Base-by-base conservation (phyloP, 2,888 invertebrate genomes). In the Drosophila glabriapex region DNA sequence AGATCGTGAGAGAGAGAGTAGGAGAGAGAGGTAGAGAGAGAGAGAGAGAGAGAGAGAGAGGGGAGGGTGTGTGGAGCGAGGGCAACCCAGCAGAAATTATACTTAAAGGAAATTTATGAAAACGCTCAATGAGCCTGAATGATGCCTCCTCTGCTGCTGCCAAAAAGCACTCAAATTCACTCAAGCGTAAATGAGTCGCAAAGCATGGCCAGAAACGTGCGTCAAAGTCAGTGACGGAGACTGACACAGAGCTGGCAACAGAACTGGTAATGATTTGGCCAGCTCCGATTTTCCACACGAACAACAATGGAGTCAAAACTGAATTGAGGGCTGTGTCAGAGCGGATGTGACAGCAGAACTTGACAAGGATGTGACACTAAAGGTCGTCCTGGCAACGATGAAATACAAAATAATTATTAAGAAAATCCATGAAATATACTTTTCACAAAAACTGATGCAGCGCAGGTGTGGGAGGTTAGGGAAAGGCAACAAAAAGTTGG, bases 71-170 rank as follows among this genome's bases (percentile, higher is more conserved):
- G 59, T 43, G 52, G 7, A 29, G 46, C 41, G 55, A 56, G 56
- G 33, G 56, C 73, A 61, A 64, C 58, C 50, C 67, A 50, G 68
- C 73, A 62, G 69, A 83, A 84, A 75, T 89, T 76, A 80, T 80
- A 52, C 73, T 78, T 79, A 78, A 70, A 69, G 76, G 62, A 83
- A 90, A 86, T 90, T 91, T 91, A 90, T 91, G 90, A 85, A 87
- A 87, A 87, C 85, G 85, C 68, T 78, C 91, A 91, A 91, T 91
- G 91, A 86, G 82, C 87, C 91, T 82, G 85, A 88, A 78, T 73
- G 85, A 73, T 68, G 69, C 58, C 50, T 50, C 39, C 37, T 19
- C 35, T 33, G n/a, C 54, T 35, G 58, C 78, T 71, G 75, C 68
- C 75, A 80, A 66, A 66, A 64, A 70, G 82, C 87, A 78, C 68